Percentiles rank a stretch among this genome's conserved stretches.
These are phyloP conservation scores for Fissipunctia ypsillon DNA, from an alignment of 2,888 invertebrate species.

Conservation along the genomic window DNA sequence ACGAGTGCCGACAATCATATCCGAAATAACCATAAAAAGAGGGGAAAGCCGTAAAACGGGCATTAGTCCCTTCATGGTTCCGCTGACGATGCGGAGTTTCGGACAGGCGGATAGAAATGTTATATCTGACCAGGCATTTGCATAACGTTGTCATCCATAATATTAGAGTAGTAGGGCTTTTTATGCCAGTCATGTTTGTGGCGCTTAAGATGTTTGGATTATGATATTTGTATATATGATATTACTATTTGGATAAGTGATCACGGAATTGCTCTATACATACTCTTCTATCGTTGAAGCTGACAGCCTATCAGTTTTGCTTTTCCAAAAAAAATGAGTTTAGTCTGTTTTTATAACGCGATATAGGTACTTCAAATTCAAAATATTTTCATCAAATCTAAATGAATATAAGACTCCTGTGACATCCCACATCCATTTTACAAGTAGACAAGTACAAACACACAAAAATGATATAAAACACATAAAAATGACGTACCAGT, in stretches of 20 bases:
- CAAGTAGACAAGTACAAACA: background rate
- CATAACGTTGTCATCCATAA: constrained; percentile 67
- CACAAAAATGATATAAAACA: too few relatives aligned
- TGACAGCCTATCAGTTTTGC: too few relatives aligned
- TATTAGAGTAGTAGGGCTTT: constrained; percentile 63
- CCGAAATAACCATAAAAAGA: constrained; percentile 84
- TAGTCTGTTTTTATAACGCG: background rate
- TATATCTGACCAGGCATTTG: constrained; percentile 67
- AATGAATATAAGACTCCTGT: background rate
- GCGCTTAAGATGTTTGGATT: constrained; percentile 58
- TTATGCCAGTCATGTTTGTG: constrained; percentile 62
- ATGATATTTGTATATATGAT: constrained; percentile 16
- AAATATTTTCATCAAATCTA: background rate
- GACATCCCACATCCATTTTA: too few relatives aligned
- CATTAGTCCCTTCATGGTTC: constrained; percentile 83
- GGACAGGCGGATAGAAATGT: constrained; percentile 69
- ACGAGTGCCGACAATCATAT: constrained; percentile 85
- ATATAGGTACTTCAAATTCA: too few relatives aligned
- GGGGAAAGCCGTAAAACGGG: constrained; percentile 83
- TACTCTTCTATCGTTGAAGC: background rate
- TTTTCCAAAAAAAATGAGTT: background rate
- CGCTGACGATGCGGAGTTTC: constrained; percentile 79
- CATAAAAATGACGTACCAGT: background rate
- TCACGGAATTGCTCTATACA: constrained; percentile 10
- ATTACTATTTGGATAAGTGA: constrained; percentile 37